Evolutionary conservation across 1,140 invertebrate genomes (phyloP).

Genomic region (Apis laboriosa): DNA sequence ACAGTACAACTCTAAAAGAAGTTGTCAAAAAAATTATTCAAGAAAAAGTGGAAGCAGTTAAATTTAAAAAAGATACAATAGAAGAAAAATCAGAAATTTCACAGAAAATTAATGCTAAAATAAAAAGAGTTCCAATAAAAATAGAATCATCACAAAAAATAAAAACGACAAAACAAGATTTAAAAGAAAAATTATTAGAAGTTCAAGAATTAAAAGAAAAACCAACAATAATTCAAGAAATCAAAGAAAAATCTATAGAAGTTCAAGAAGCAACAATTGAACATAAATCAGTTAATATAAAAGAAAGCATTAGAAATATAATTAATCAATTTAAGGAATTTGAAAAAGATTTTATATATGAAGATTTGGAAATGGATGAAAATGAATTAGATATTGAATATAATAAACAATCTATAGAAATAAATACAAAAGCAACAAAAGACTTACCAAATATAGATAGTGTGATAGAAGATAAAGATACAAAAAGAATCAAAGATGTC

Average conservation of each 20-base stretch:
- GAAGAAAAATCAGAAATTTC: slow-evolving; percentile 55
- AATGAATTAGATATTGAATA: slow-evolving; percentile 15
- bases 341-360: slow-evolving; percentile 73
- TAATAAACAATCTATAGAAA: slow-evolving; percentile 21
- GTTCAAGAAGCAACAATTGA: slow-evolving; percentile 27
- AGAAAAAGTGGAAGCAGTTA: slow-evolving; percentile 73
- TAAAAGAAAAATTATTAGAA: slow-evolving; percentile 41
- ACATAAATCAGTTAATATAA: slow-evolving; percentile 62
- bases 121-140: slow-evolving; percentile 46
- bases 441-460: slow-evolving; percentile 43
- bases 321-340: slow-evolving; percentile 79
- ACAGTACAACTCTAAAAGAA: slow-evolving; percentile 70
- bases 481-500: slow-evolving; percentile 61
- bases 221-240: slow-evolving; percentile 29
- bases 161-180: slow-evolving; percentile 55
- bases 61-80: slow-evolving; percentile 54
- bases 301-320: slow-evolving; percentile 77
- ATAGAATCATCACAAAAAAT: slow-evolving; percentile 48
- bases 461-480: slow-evolving; percentile 30
- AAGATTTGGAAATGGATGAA: slow-evolving; percentile 56
- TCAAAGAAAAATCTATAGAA: slow-evolving; percentile 41
- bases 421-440: slow-evolving; percentile 10
- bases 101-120: slow-evolving; percentile 30
- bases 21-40: slow-evolving; percentile 75
- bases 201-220: slow-evolving; percentile 39